Conservation (phyloP, 2,113 vertebrate species). For the Barnardius zonarius region DNA sequence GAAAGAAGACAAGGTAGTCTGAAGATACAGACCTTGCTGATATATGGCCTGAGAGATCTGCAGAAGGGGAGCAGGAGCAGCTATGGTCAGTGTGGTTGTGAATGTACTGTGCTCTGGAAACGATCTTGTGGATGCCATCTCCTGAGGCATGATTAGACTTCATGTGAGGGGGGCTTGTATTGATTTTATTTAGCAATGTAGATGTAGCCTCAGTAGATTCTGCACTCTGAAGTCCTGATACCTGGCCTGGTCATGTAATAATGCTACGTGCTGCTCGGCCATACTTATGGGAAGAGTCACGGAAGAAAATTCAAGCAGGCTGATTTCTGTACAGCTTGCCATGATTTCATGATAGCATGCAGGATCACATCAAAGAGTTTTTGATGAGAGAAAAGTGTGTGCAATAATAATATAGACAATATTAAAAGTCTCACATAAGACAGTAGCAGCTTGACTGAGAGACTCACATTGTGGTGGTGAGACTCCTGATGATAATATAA, state of each 20-base stretch:
- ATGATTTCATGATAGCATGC: background rate
- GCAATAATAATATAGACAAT: background rate
- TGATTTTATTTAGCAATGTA: background rate
- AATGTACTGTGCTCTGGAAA: background rate
- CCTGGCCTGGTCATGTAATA: background rate
- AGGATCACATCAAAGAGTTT: background rate
- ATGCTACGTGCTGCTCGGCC: background rate
- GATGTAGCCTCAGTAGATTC: background rate
- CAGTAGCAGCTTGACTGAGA: background rate
- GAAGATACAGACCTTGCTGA: background rate
- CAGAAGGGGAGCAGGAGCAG: background rate
- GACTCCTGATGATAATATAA: background rate
- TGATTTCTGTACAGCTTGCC: background rate
- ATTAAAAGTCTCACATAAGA: background rate
- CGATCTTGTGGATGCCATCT: background rate
- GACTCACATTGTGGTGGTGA: background rate
- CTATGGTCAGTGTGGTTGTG: rapidly evolving
- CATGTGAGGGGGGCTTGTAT: rapidly evolving
- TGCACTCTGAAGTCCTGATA: background rate
- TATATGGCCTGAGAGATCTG: background rate
- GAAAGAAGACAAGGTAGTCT: background rate
- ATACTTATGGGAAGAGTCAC: background rate
- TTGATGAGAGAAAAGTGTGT: background rate
- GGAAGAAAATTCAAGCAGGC: background rate
- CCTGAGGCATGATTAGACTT: background rate